These are phyloP conservation scores for Xenopus petersii DNA, from an alignment of 2,797 vertebrate genomes.

Conservation along the genomic window DNA sequence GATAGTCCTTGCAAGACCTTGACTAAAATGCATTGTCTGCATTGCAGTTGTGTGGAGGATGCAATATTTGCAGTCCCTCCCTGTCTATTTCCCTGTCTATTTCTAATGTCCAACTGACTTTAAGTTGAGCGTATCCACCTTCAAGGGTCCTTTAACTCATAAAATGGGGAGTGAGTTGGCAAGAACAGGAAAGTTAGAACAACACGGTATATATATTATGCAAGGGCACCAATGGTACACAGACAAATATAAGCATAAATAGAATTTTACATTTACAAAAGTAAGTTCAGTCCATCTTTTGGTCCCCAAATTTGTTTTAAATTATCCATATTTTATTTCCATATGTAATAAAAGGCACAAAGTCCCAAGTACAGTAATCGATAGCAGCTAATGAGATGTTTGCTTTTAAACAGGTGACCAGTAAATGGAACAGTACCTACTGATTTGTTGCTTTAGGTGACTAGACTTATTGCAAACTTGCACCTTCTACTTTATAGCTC, in stretches of 20 bases:
- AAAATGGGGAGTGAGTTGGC: neutral
- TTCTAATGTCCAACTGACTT: slow-evolving; percentile 18
- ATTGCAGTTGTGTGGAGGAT: slow-evolving; percentile 23
- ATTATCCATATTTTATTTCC: too few relatives aligned
- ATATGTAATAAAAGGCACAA: too few relatives aligned
- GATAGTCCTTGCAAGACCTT: slow-evolving; percentile 27
- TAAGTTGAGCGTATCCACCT: slow-evolving; percentile 28
- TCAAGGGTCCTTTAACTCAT: slow-evolving; percentile 14
- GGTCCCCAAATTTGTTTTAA: too few relatives aligned
- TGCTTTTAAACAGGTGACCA: too few relatives aligned
- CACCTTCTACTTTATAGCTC: too few relatives aligned
- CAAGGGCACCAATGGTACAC: neutral
- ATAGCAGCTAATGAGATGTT: too few relatives aligned
- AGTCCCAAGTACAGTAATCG: too few relatives aligned
- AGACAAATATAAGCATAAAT: neutral
- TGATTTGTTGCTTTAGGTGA: too few relatives aligned
- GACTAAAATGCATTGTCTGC: neutral
- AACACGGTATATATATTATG: neutral
- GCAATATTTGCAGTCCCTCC: slow-evolving; percentile 11
- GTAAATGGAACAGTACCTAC: too few relatives aligned
- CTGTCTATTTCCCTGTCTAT: slow-evolving; percentile 23
- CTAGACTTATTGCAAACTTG: too few relatives aligned
- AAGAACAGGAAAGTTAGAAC: neutral
- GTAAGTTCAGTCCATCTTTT: too few relatives aligned
- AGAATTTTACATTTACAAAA: too few relatives aligned